Evolutionary conservation across 92 coral and sea anemone genomes (phyloP), one percentile per base, ranked within the genome.

Genomic region (Epizoanthus illoricatus): DNA sequence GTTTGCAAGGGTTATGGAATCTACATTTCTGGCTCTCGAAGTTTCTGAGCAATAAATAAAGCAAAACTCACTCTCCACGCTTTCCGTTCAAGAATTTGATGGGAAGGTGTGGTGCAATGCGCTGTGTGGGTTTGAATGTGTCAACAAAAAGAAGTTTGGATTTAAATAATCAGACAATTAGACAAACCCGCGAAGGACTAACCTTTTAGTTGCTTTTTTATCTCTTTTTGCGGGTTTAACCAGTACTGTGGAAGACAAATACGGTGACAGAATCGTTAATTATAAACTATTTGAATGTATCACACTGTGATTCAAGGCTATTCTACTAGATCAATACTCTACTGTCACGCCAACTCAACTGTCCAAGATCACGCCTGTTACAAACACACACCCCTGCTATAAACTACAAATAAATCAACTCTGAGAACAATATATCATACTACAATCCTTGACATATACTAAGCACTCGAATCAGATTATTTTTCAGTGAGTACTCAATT

Each of bases 121-220:
- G 58, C 57, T 60, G 56, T 19, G 11, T 60, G 59, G 82, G 71
- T 12, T 55, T 47, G 13, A 20, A 21, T 59, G 65, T 79, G 85
- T 76, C 80, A 88, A 76, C 60, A 59, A 47, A 65, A n/a, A 55
- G 39, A 11, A 4, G 6, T 21, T 20, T 17, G 55, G 39, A 80
- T 55, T 76, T 81, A 33, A 41, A 59, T 11, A 57, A n/a, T 56
- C 62, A 36, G 42, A 59, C 24, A 69, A 87, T 33, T 21, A 41
- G 17, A 43, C 3, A 61, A 55, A 17, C 45, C 15, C 33, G 69
- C n/a, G 17, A 41, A 62, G 58, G 8, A 72, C 86, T 52, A 79
- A 95, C 98, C 98, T 76, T 95, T 90, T 5, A 95, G 93, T 66
- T 97, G 99, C 19, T 91, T 82, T 64, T 91, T 93, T 86, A 97